Base-by-base conservation (phyloP, 2,797 vertebrate species). In the Scarus forsteni region DNA sequence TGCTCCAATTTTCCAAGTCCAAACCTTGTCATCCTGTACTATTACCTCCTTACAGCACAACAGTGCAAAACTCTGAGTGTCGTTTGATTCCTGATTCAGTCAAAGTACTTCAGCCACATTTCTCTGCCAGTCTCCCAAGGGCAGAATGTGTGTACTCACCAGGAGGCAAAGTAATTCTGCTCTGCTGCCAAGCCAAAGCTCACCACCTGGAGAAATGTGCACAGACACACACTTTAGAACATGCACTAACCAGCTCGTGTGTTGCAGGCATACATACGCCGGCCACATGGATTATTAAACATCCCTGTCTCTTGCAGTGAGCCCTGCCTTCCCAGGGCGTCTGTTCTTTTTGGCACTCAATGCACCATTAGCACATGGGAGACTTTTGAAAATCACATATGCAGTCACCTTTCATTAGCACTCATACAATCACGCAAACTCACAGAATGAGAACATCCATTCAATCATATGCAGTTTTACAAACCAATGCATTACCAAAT, bases 231-330 rank as follows among this genome's bases (percentile, higher is more conserved):
- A 63, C 59, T 45, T 11, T 36, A 38, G 50, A 43, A 65, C 45
- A 42, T 52, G 66, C 63, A 59, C 11, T 12, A 43, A 50, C 49
- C 45, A 36, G 15, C 43, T 34, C 19, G 40, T 60, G 49, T 63
- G 19, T 14, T 70, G 50, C 27, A 53, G 56, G 36, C 55, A 60
- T 60, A 64, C 44, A 58, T 46, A 62, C 9, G 3, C 43, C 59
- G 70, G 57, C 66, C 77, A 71, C 82, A 84, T 60, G 72, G 42
- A 85, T 88, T 70, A 88, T 88, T 83, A 87, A 84, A 87, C 73
- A 76, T 77, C 8, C 50, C 52, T 57, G 62, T 76, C 74, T 83
- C 77, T 75, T 80, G 77, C 75, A 66, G 66, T 70, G 81, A 85
- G 84, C 66, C 80, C 54, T 63, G 50, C 51, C 83, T 81, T 90